A percentile compares a stretch with the other conserved stretches of the same genome.
phyloP scores from a whole-genome alignment of 1,140 invertebrate genomes.

The Trichogramma pretiosum region DNA sequence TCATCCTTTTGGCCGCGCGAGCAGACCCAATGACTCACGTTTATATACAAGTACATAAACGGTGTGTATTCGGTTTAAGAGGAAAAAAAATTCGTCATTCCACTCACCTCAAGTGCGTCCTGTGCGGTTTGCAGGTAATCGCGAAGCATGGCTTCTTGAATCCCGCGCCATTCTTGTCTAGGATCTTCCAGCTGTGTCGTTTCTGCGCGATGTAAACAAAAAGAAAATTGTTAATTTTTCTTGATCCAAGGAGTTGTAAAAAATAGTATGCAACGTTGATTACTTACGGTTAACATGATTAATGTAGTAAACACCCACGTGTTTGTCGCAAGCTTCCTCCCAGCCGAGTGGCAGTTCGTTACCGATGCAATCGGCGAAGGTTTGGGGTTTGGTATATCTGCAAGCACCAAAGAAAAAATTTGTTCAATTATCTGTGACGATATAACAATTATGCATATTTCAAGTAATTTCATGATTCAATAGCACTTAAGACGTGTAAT shows the following conservation, averaged over 20 bases:
- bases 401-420: constrained; percentile 42
- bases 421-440: neutral
- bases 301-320: constrained; percentile 92
- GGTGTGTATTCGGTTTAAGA: too few species aligned
- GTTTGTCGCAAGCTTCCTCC: constrained; percentile 89
- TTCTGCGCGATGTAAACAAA: constrained; percentile 60
- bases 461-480: neutral
- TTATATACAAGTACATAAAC: too few species aligned
- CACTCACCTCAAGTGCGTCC: constrained; percentile 80
- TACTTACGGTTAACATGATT: constrained; percentile 92
- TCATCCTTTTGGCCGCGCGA: too few species aligned
- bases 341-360: constrained; percentile 94
- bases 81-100: too few species aligned
- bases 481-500: too few species aligned
- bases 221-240: too few species aligned
- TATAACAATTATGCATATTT: too few species aligned
- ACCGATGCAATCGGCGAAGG: constrained; percentile 94
- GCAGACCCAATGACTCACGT: too few species aligned
- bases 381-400: constrained; percentile 92
- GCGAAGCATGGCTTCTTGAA: constrained; percentile 92
- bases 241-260: neutral
- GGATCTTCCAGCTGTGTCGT: constrained; percentile 93
- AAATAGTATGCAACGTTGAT: neutral
- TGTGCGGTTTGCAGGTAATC: constrained; percentile 92
- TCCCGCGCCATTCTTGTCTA: constrained; percentile 85